Evolutionary conservation across 2,113 vertebrate genomes (phyloP).

Genomic region (Triplophysa siluroides): DNA sequence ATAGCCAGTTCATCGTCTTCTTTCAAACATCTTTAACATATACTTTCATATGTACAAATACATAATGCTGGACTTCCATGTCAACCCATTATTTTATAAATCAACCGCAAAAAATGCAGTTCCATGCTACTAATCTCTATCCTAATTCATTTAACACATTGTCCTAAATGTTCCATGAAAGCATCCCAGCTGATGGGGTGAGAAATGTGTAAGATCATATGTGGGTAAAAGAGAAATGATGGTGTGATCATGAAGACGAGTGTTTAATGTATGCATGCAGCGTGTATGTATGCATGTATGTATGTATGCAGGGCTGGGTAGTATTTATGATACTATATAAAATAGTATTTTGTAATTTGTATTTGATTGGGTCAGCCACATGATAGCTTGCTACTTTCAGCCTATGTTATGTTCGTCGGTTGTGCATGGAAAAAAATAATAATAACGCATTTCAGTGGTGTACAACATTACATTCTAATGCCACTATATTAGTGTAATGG

Average conservation of each 20-base stretch:
- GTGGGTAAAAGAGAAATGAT: background rate
- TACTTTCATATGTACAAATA: background rate
- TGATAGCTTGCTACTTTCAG: too few species aligned
- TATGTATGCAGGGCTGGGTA: too few species aligned
- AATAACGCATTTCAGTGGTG: too few species aligned
- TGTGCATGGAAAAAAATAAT: too few species aligned
- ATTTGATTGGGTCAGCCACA: too few species aligned
- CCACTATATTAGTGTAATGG: too few species aligned
- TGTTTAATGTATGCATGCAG: background rate
- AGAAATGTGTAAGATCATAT: background rate
- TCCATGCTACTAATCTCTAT: background rate
- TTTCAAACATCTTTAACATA: background rate
- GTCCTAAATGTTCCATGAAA: background rate
- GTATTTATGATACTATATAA: too few species aligned
- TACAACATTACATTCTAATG: too few species aligned
- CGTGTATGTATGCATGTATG: too few species aligned
- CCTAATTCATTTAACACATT: background rate
- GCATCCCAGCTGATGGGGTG: background rate
- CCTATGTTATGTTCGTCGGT: too few species aligned
- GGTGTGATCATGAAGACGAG: background rate
- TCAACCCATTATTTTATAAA: conserved; percentile 1
- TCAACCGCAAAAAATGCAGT: conserved; percentile 4
- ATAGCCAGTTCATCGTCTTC: background rate
- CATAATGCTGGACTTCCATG: background rate
- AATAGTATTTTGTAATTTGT: too few species aligned